Conservation (phyloP, 2,797 vertebrate genomes). For the Choloepus didactylus region DNA sequence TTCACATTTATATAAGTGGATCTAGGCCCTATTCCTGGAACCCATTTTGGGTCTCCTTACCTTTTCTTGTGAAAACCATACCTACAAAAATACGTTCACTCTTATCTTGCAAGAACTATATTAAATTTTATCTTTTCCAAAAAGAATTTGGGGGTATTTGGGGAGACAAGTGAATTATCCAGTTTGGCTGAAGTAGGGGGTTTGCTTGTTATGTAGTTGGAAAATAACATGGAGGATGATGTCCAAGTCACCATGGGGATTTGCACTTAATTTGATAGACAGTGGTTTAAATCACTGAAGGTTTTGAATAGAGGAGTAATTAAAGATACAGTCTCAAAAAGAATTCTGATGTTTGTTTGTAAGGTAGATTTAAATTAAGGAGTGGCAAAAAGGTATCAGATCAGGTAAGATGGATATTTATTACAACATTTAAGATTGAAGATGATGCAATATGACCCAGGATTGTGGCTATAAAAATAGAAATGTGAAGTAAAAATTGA, state of each 20-base stretch:
- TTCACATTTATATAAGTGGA: not conserved
- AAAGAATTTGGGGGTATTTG: not conserved
- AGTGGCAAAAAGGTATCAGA: not conserved
- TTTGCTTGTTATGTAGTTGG: not conserved
- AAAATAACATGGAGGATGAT: not conserved
- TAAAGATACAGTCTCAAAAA: not conserved
- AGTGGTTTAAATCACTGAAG: conserved; percentile 12
- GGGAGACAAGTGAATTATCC: not conserved
- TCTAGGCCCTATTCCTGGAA: conserved; percentile 12
- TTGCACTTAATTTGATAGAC: not conserved
- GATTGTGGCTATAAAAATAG: not conserved
- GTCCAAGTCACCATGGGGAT: not conserved
- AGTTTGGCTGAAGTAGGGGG: not conserved
- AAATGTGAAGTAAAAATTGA: conserved; percentile 19
- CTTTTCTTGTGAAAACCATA: conserved; percentile 14
- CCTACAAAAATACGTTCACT: not conserved
- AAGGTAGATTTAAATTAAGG: conserved; percentile 13
- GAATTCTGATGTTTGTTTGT: not conserved
- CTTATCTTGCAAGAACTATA: conserved; percentile 1
- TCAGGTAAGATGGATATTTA: not conserved
- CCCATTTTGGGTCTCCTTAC: not conserved
- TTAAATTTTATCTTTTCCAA: conserved; percentile 10
- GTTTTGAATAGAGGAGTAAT: conserved; percentile 8
- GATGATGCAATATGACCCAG: not conserved
- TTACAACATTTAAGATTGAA: conserved; percentile 13